These are phyloP conservation scores for Caenorhabditis drosophilae DNA, from an alignment of 2,888 invertebrate genomes.

Conservation along the genomic window DNA sequence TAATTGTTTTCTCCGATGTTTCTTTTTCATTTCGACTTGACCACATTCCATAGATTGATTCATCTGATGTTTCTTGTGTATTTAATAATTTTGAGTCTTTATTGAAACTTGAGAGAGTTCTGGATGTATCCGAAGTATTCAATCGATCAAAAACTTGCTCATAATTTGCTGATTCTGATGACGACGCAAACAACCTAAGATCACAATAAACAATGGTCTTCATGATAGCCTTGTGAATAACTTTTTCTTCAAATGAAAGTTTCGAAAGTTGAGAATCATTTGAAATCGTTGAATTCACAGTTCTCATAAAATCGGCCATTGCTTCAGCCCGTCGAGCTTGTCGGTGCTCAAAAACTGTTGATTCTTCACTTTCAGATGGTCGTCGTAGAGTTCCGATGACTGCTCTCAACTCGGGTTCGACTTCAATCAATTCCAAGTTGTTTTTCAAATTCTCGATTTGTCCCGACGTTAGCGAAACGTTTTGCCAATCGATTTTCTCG, in stretches of 20 bases:
- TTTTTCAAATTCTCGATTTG: background rate
- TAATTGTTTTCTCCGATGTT: slow-evolving; percentile 17
- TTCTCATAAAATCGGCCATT: slow-evolving; percentile 17
- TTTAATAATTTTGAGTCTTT: background rate
- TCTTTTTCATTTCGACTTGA: slow-evolving; percentile 17
- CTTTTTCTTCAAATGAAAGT: slow-evolving; percentile 11
- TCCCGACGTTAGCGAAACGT: background rate
- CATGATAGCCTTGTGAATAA: slow-evolving; percentile 24
- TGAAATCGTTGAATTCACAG: slow-evolving; percentile 20
- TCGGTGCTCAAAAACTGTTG: background rate
- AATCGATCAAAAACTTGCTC: too few species aligned
- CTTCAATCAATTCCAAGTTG: background rate
- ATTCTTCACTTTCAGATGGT: slow-evolving; percentile 8
- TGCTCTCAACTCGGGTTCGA: background rate
- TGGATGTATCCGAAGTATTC: background rate
- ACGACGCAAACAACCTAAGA: background rate
- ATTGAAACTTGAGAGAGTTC: background rate
- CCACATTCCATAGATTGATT: slow-evolving; percentile 24
- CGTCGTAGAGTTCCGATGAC: background rate
- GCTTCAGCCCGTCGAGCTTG: slow-evolving; percentile 15
- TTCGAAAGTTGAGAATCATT: slow-evolving; percentile 9
- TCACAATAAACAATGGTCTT: slow-evolving; percentile 27
- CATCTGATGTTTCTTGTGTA: slow-evolving; percentile 12
- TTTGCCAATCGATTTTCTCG: background rate
- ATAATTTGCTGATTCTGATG: too few species aligned